These are phyloP conservation scores for Mythimna pallens DNA, from an alignment of 2,888 invertebrate species.

Conservation along the genomic window DNA sequence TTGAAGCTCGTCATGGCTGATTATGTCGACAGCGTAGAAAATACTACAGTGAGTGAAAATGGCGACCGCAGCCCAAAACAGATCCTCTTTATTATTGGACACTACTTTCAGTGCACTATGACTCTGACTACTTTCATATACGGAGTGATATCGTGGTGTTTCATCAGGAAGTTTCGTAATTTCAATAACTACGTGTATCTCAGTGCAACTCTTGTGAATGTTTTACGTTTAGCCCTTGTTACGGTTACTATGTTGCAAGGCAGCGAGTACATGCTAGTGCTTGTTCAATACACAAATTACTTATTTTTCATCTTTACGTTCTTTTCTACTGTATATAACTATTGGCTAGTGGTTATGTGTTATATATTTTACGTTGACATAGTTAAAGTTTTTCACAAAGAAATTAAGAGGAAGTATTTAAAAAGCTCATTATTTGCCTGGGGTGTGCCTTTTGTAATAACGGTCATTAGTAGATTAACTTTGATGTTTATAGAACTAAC, in stretches of 20 bases:
- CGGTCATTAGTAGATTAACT: background rate
- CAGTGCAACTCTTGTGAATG: constrained; percentile 15
- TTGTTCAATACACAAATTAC: background rate
- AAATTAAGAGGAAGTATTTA: constrained; percentile 20
- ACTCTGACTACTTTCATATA: constrained; percentile 10
- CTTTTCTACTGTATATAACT: constrained; percentile 7
- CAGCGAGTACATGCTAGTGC: background rate
- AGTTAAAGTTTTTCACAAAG: constrained; percentile 23
- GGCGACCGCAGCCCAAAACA: background rate
- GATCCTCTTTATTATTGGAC: background rate
- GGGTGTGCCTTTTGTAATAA: constrained; percentile 12
- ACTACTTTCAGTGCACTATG: constrained; percentile 6
- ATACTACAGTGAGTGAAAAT: background rate
- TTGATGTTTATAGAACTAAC: background rate
- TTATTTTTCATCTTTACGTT: constrained; percentile 6
- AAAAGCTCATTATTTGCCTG: constrained; percentile 30
- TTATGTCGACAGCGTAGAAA: background rate
- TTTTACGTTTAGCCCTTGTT: background rate
- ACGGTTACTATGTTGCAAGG: background rate
- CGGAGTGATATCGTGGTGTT: constrained; percentile 18
- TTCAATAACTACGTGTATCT: constrained; percentile 36
- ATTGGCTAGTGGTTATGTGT: constrained; percentile 34
- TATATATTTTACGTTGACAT: constrained; percentile 32
- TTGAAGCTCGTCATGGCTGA: background rate
- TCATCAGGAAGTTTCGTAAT: constrained; percentile 16